Base-by-base conservation (phyloP, 30 jellyfish, hydroid and myxozoan genomes). In the Aurelia coerulea region DNA sequence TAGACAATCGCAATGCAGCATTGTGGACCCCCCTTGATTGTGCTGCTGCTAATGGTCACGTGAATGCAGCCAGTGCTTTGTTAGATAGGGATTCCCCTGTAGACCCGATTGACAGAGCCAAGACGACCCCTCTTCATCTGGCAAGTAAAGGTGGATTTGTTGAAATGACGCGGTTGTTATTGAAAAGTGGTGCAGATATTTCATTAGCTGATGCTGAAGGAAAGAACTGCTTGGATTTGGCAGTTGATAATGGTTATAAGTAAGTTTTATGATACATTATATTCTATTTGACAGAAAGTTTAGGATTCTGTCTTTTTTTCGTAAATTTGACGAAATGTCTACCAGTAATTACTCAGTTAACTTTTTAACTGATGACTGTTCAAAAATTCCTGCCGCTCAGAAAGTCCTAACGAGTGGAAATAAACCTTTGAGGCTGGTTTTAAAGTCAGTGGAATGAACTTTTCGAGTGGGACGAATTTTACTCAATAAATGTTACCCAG, bases 11-110 rank as follows among this genome's bases (percentile, higher is more conserved):
- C 51, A 90, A 90, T 65, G 77, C 87, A 9, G 51, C 68, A 19
- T 58, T 83, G 83, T 90, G 97, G 97, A 90, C 97, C 1, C 97
- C 97, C 13, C 88, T 90, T 18, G 97, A 90, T 60, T 90, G 95
- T 66, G 97, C 97, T 17, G 97, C 97, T 15, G 91, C 95, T 18
- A 54, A 76, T 15, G 97, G 97, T 10, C 84, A 64, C 52, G 83
- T 74, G 16, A 46, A 65, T 6, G 89, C 89, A 9, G 95, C 89
- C 5, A 33, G 77, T n/a, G 89, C 66, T 7, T 67, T 86, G 60
- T 71, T 86, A 79, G 95, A 86, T 5, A 52, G 89, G 52, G 95
- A 66, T 62, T 51, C 90, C 34, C 90, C 82, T 4, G 84, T 86
- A 18, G 90, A 86, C 39, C 90, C 95, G 2, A 31, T 34, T 3